A percentile compares a stretch with the other conserved stretches of the same genome.
phyloP scores from a whole-genome alignment of 2,888 invertebrate genomes.

The Carterocephalus palaemon region DNA sequence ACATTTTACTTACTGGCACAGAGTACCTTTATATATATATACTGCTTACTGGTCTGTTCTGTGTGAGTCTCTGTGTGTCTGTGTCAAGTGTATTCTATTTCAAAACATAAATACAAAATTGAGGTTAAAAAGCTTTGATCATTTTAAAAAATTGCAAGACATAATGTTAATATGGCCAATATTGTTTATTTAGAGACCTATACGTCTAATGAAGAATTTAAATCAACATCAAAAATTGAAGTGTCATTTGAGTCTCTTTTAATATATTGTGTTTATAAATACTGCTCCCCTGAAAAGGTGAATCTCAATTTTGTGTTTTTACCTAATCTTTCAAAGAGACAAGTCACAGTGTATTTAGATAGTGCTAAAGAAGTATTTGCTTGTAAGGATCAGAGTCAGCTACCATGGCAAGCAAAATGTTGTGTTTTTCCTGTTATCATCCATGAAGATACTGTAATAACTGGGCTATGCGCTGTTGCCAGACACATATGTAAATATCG shows the following conservation, averaged over 20 bases:
- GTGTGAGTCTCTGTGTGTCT: no score
- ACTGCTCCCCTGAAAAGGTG: slow-evolving; percentile 68
- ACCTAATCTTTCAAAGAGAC: not conserved
- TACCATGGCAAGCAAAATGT: slow-evolving; percentile 70
- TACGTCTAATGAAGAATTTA: slow-evolving; percentile 39
- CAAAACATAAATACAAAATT: no score
- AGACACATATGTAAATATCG: slow-evolving; percentile 58
- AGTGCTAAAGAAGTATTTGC: not conserved
- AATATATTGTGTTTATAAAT: slow-evolving; percentile 80
- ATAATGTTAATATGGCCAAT: slow-evolving; percentile 47
- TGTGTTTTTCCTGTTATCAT: slow-evolving; percentile 83
- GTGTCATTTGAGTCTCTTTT: slow-evolving; percentile 81
- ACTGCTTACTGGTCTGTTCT: no score
- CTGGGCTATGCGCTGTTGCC: slow-evolving; percentile 87
- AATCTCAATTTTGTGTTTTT: slow-evolving; percentile 61
- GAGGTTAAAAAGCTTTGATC: no score
- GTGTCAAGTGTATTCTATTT: no score
- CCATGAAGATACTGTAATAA: slow-evolving; percentile 81
- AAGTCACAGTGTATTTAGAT: slow-evolving; percentile 8
- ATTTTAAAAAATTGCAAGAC: no score
- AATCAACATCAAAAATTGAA: slow-evolving; percentile 37
- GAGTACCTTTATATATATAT: no score
- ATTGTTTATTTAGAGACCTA: slow-evolving; percentile 51
- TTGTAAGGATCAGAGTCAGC: slow-evolving; percentile 40
- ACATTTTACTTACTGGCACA: no score